Percentiles rank a stretch among this genome's conserved stretches.
Conservation (phyloP, 2,888 invertebrate species). For the Dromius quadrimaculatus region DNA sequence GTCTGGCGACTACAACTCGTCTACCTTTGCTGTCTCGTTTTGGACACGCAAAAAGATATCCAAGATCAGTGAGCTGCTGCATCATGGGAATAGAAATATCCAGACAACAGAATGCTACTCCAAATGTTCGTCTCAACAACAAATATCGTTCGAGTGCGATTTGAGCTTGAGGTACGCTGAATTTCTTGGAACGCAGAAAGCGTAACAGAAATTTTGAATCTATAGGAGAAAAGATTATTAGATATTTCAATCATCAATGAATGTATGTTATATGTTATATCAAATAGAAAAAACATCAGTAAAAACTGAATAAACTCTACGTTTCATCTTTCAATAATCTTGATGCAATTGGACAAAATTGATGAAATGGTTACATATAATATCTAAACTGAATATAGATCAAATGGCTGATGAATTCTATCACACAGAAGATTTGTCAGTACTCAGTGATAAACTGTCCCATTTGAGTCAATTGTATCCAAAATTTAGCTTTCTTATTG, state of each 20-base stretch:
- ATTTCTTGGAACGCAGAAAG: conserved; percentile 85
- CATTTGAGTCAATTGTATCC: too few species aligned
- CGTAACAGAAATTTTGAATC: conserved; percentile 79
- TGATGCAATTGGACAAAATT: too few species aligned
- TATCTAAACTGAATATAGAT: too few species aligned
- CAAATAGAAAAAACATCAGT: too few species aligned
- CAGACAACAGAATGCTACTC: conserved; percentile 79
- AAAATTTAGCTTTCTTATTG: too few species aligned
- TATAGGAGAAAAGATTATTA: conserved; percentile 59
- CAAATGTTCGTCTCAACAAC: conserved; percentile 80
- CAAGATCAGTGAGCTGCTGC: conserved; percentile 77
- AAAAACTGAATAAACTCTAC: conserved; percentile 5
- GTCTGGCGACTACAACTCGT: conserved; percentile 81
- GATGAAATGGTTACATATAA: too few species aligned
- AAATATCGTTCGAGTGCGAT: conserved; percentile 84
- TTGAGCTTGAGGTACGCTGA: conserved; percentile 82
- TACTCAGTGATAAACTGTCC: too few species aligned
- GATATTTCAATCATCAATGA: too few species aligned
- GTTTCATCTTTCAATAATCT: background rate
- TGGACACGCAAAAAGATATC: conserved; percentile 84
- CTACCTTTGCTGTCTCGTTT: conserved; percentile 80
- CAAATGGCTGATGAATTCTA: too few species aligned
- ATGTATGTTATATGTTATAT: background rate
- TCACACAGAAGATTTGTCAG: too few species aligned
- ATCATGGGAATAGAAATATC: conserved; percentile 79